Conservation (phyloP, 2,888 invertebrate genomes). For the Argyra leucocephala region DNA sequence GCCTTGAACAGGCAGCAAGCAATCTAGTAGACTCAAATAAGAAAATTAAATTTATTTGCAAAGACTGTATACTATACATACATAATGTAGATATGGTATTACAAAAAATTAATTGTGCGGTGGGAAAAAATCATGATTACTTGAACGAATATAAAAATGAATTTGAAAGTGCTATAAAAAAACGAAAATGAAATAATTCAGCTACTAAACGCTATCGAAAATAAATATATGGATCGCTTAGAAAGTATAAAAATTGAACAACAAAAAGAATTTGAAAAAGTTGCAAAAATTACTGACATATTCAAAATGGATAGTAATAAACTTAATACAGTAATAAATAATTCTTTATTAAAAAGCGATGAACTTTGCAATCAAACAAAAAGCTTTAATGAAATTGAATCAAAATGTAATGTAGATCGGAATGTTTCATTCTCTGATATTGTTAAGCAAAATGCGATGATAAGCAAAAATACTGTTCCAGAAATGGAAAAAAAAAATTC, state of each 20-base stretch:
- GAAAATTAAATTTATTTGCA: not conserved
- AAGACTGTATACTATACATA: not conserved
- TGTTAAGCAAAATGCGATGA: not conserved
- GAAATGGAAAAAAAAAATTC: not conserved
- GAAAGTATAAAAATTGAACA: not conserved
- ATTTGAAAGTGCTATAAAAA: not conserved
- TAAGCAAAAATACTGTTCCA: not conserved
- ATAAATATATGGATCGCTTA: not conserved
- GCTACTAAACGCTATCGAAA: not conserved
- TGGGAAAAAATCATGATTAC: no score
- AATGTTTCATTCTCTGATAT: not conserved
- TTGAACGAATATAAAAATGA: no score
- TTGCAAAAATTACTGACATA: no score
- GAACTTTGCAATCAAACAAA: not conserved
- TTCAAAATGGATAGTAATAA: not conserved
- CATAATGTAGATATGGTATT: not conserved
- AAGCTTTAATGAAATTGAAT: not conserved
- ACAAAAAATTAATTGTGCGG: no score
- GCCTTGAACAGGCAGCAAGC: not conserved
- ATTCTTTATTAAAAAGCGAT: not conserved
- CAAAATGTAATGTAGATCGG: not conserved
- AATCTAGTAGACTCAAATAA: not conserved
- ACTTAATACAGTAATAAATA: not conserved
- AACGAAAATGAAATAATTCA: not conserved
- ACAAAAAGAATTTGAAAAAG: not conserved